Evolutionary conservation across 2,113 vertebrate genomes (phyloP).

Genomic region (Lepisosteus oculatus): DNA sequence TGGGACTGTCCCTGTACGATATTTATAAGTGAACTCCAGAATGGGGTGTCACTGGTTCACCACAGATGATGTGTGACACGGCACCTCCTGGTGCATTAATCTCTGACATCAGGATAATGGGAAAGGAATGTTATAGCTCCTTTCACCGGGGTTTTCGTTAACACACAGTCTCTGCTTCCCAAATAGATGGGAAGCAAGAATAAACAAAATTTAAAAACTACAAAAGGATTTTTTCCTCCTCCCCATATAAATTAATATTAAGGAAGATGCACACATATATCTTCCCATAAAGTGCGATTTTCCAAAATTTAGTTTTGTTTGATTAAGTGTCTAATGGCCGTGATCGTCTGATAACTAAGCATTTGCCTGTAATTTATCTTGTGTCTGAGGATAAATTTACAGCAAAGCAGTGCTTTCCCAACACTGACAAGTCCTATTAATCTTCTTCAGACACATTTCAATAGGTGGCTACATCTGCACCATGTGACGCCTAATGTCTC

Average conservation of each 20-base stretch:
- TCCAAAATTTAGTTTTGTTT: conserved; percentile 51
- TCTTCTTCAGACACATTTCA: conserved; percentile 86
- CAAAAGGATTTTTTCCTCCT: too few relatives aligned
- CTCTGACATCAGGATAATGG: too few relatives aligned
- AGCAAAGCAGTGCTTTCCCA: conserved; percentile 79
- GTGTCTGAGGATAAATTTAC: conserved; percentile 77
- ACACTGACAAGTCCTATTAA: conserved; percentile 85
- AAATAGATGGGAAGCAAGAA: too few relatives aligned
- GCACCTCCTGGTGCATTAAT: too few relatives aligned
- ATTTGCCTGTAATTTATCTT: conserved; percentile 85
- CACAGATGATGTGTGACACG: too few relatives aligned
- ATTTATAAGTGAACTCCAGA: too few relatives aligned
- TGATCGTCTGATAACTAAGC: conserved; percentile 79
- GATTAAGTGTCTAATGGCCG: conserved; percentile 80
- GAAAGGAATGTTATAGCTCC: too few relatives aligned
- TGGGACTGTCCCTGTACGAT: too few relatives aligned
- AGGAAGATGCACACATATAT: background rate
- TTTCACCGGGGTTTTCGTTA: too few relatives aligned
- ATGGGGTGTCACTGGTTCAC: too few relatives aligned
- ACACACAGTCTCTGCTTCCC: too few relatives aligned
- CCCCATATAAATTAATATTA: background rate
- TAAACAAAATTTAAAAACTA: too few relatives aligned
- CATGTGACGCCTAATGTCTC: conserved; percentile 66
- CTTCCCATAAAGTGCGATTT: background rate
- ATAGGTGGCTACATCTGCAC: conserved; percentile 79